Percentiles rank a stretch among this genome's conserved stretches.
These are phyloP conservation scores for Scolopax rusticola DNA, from an alignment of 2,797 vertebrate genomes.

Conservation along the genomic window DNA sequence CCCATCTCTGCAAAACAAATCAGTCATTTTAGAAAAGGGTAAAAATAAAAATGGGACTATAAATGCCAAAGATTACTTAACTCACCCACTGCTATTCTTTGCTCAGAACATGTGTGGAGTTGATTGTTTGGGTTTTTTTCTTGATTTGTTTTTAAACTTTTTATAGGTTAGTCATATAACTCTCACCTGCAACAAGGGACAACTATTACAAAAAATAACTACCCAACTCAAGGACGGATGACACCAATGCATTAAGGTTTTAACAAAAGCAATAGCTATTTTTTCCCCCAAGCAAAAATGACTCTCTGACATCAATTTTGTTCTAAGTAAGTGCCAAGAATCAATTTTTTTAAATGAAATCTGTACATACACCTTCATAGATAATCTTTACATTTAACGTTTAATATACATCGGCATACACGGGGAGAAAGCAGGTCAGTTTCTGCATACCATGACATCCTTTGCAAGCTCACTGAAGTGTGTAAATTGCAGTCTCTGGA, in stretches of 20 bases:
- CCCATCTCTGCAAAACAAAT: background rate
- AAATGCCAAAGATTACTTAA: background rate
- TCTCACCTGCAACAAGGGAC: background rate
- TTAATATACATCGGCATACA: background rate
- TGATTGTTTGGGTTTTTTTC: background rate
- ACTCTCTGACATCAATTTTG: background rate
- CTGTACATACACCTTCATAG: background rate
- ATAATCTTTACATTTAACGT: background rate
- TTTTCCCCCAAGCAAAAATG: background rate
- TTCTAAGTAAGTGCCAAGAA: background rate
- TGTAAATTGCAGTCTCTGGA: background rate
- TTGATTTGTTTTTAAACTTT: constrained; percentile 20
- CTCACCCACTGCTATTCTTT: background rate
- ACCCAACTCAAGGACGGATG: background rate
- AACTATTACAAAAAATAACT: background rate
- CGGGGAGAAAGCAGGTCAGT: background rate
- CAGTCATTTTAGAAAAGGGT: background rate
- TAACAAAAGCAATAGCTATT: background rate
- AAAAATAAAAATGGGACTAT: constrained; percentile 20
- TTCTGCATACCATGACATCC: background rate
- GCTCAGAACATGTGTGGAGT: background rate
- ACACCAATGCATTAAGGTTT: background rate
- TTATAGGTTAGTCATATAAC: background rate
- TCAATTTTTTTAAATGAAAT: background rate
- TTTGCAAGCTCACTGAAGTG: background rate